phyloP scores from a whole-genome alignment of 1,140 invertebrate genomes.

The Oscheius sp. region DNA sequence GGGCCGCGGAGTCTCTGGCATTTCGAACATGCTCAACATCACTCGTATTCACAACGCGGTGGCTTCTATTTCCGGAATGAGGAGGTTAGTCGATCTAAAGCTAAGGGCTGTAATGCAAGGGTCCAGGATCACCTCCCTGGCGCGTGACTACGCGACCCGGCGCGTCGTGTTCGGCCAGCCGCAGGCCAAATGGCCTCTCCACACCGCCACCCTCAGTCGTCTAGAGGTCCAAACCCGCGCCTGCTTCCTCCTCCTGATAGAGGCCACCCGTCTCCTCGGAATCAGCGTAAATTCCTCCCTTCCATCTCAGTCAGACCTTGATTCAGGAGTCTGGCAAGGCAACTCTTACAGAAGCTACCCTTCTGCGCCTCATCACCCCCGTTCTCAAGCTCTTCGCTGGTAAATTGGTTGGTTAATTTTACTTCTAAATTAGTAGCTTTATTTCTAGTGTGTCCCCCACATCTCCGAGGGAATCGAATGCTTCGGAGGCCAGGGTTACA shows the following conservation, averaged over 20 bases:
- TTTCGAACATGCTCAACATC: slow-evolving; percentile 68
- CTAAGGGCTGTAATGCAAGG: too few species aligned
- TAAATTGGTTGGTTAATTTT: slow-evolving; percentile 57
- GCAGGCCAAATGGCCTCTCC: slow-evolving; percentile 66
- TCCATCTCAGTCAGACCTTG: slow-evolving; percentile 29
- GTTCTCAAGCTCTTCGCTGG: slow-evolving; percentile 68
- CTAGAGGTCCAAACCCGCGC: slow-evolving; percentile 67
- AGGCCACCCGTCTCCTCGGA: slow-evolving; percentile 51
- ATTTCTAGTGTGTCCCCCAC: slow-evolving; percentile 58
- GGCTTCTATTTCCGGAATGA: slow-evolving; percentile 64
- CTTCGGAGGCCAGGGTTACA: slow-evolving; percentile 70
- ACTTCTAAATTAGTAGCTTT: background rate
- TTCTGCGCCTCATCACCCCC: slow-evolving; percentile 67
- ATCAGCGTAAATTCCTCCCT: slow-evolving; percentile 33
- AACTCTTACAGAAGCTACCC: slow-evolving; percentile 61
- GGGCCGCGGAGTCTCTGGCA: slow-evolving; percentile 67
- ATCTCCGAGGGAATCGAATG: slow-evolving; percentile 68
- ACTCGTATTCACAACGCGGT: slow-evolving; percentile 69
- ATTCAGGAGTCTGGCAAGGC: slow-evolving; percentile 62
- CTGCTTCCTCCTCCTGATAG: slow-evolving; percentile 58
- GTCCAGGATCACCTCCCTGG: slow-evolving; percentile 65
- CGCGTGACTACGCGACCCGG: slow-evolving; percentile 66
- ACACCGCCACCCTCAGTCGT: slow-evolving; percentile 65
- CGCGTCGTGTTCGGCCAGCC: slow-evolving; percentile 66
- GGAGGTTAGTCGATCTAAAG: too few species aligned